Evolutionary conservation across 2,797 vertebrate species (phyloP), one percentile per base, ranked within the genome.

Genomic region (Ispidina picta): DNA sequence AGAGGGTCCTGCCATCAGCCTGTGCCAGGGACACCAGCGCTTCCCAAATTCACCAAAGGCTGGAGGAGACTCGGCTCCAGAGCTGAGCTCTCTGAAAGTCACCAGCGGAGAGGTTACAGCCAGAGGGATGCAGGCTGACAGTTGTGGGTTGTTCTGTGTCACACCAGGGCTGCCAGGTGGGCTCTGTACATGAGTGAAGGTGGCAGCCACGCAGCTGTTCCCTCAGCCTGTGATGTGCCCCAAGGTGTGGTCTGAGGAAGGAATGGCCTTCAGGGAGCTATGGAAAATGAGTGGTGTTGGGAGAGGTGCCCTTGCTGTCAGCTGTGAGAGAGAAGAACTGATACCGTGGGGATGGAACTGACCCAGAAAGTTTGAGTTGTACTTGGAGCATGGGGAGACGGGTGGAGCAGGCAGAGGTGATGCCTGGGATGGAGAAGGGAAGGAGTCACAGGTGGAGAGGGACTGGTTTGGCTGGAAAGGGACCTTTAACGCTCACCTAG

Each of bases 11-110:
- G 31, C 80, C 41, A 41, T 31, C 75, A 55, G 58, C 39, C 62
- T 6, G 18, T 1, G 23, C 43, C 13, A 15, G 76, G 54, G 44
- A 39, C 51, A 37, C 52, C 48, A 18, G 73, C 6, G 3, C 20
- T 39, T 59, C 70, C 62, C 58, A n/a, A n/a, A 1, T 17, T 21
- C 10, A 5, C 37, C 20, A 5, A 8, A 18, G 48, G 33, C 15
- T 48, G 63, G 19, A 43, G 55, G 65, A 48, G 44, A 12, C 31
- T 41, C 39, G 20, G 46, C 64, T 63, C 63, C 26, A 2, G 37
- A 41, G 26, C 52, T 13, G n/a, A 25, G 22, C 6, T 1, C n/a
- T 0, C 54, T 46, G 0, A 4, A 6, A 15, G 35, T 7, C 9
- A 1, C 60, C 22, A 15, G 18, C 29, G 3, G 19, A 19, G 70